phyloP scores from a whole-genome alignment of 2,113 vertebrate genomes.

The Rhynchomys soricoides region DNA sequence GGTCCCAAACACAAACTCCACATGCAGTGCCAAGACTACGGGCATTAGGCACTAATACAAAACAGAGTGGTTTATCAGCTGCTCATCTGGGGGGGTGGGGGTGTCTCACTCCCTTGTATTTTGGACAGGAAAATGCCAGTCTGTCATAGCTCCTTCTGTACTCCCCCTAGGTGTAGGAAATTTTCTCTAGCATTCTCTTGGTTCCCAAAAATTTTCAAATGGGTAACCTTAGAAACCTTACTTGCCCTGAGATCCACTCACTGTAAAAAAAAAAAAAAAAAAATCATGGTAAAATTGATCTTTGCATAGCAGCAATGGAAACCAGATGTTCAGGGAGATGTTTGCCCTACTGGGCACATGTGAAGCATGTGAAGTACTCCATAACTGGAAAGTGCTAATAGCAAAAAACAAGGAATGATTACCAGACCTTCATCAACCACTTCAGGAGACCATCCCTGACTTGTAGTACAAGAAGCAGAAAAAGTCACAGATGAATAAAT shows the following conservation, averaged over 20 bases:
- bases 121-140: no score
- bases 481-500: no score
- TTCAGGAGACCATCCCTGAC: fast-evolving
- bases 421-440: background rate
- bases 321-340: background rate
- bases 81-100: background rate
- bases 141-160: conserved; percentile 23
- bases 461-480: no score
- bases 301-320: background rate
- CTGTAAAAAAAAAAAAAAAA: no score
- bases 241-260: background rate
- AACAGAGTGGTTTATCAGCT: background rate
- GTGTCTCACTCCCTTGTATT: background rate
- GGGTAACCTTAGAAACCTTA: background rate
- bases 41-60: background rate
- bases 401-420: background rate
- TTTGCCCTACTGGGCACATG: no score
- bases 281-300: background rate
- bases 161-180: background rate
- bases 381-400: background rate
- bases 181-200: background rate
- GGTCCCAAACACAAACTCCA: background rate
- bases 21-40: background rate
- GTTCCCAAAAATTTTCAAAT: background rate
- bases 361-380: background rate